Base-by-base conservation (phyloP, 1,140 invertebrate genomes). In the Brachystomella parvula region DNA sequence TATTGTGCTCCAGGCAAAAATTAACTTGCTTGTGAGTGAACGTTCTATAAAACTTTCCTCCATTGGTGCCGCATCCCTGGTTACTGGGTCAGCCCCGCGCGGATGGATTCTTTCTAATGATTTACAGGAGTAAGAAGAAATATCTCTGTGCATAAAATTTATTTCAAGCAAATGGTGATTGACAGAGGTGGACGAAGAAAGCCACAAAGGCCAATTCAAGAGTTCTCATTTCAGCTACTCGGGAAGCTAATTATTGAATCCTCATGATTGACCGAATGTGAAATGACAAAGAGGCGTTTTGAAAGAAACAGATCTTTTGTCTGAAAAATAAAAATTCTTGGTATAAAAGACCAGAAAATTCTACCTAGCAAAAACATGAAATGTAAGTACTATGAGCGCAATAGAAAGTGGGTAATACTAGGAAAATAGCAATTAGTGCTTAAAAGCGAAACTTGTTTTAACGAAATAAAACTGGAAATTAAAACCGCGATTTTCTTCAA, bases 221-320 rank as follows among this genome's bases (percentile, higher is more conserved):
- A 6, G 35, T 6, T 19, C 35, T 9, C 19, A 6, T 17, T 15
- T 47, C 47, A 62, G 19, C 32, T 19, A 47, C 3, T 15, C 28
- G 63, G 63, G 28, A 65, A 65, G 61, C 61, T 57, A 6, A 65
- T 65, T 60, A n/a, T n/a, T 17, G 63, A 65, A 47, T 49, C 63
- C n/a, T 65, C 63, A 24, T 35, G 30, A n/a, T 32, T 12, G 53
- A 65, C 15, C 28, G 29, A 53, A 33, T 35, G 62, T 3, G 39
- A 53, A 53, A 33, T 3, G 39, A n/a, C n/a, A n/a, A n/a, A n/a
- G n/a, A n/a, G n/a, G n/a, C n/a, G n/a, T n/a, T n/a, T n/a, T n/a
- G n/a, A n/a, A n/a, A n/a, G n/a, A n/a, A n/a, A n/a, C n/a, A 19
- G 35, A 15, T 3, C 3, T 31, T 58, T 3, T 58, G 62, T 31